Evolutionary conservation across 2,797 vertebrate genomes (phyloP).

Genomic region (Pteronotus mesoamericanus): DNA sequence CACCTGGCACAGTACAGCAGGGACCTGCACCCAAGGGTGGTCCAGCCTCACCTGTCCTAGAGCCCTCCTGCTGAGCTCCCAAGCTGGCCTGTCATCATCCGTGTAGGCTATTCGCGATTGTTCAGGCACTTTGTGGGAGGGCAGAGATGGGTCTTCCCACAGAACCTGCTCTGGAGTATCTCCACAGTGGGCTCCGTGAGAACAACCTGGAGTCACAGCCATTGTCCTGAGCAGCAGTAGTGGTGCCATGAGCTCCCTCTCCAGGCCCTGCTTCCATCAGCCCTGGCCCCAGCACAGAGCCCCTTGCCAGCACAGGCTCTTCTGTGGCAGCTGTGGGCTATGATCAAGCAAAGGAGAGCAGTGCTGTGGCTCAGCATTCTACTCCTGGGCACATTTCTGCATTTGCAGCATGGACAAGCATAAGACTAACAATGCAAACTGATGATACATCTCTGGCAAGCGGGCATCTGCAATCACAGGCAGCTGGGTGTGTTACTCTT

Average conservation of each 20-base stretch:
- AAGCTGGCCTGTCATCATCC: fast-evolving
- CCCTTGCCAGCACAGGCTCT: not conserved
- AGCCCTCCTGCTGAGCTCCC: not conserved
- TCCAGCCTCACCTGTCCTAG: not conserved
- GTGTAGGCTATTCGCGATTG: fast-evolving
- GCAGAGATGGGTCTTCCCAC: not conserved
- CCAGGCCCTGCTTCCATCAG: fast-evolving
- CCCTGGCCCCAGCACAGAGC: not conserved
- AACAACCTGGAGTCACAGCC: not conserved
- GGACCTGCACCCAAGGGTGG: fast-evolving
- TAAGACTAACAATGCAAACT: not conserved
- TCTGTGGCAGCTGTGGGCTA: not conserved
- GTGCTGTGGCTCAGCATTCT: not conserved
- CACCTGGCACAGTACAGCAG: not conserved
- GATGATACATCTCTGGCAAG: no score
- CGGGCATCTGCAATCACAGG: not conserved
- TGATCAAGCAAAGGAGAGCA: not conserved
- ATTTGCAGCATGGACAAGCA: not conserved
- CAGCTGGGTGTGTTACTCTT: not conserved
- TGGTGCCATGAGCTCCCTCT: no score
- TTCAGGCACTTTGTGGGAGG: not conserved
- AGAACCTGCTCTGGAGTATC: not conserved
- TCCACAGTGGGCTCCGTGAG: not conserved
- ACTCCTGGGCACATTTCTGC: not conserved
- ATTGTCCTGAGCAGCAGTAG: not conserved